Conservation (phyloP, 1,140 invertebrate genomes). For the Leptinotarsa lineolata region DNA sequence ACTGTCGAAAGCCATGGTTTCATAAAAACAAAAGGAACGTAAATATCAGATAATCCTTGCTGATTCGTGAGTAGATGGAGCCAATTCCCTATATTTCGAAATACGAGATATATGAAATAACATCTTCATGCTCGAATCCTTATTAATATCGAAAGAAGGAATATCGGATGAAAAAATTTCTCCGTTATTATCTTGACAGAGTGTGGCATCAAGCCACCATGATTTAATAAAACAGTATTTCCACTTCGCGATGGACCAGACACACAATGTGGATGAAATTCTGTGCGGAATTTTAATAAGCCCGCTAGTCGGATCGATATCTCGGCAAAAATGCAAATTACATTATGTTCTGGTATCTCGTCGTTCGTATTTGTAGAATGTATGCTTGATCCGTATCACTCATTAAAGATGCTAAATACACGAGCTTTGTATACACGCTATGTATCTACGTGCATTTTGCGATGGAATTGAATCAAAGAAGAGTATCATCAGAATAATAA, state of each 20-base stretch:
- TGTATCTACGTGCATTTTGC: background rate
- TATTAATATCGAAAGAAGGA: too few species aligned
- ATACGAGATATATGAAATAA: too few species aligned
- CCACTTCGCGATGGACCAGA: conserved; percentile 8
- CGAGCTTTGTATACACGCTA: background rate
- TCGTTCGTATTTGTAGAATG: background rate
- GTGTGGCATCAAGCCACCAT: background rate
- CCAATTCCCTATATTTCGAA: too few species aligned
- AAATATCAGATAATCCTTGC: too few species aligned
- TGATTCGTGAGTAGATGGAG: too few species aligned
- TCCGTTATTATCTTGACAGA: background rate
- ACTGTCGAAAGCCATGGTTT: too few species aligned
- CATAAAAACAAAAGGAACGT: too few species aligned
- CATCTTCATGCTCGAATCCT: too few species aligned
- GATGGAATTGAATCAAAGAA: background rate
- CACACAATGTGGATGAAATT: conserved; percentile 21
- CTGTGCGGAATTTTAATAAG: conserved; percentile 22
- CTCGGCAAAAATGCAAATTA: conserved; percentile 19
- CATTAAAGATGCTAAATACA: conserved; percentile 14
- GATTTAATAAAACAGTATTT: background rate
- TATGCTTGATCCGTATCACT: conserved; percentile 11
- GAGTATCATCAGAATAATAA: background rate
- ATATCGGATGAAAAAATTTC: too few species aligned
- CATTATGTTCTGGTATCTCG: conserved; percentile 8
- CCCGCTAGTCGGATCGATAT: background rate